Base-by-base conservation (phyloP, 2,888 invertebrate species). In the Bombylius major region DNA sequence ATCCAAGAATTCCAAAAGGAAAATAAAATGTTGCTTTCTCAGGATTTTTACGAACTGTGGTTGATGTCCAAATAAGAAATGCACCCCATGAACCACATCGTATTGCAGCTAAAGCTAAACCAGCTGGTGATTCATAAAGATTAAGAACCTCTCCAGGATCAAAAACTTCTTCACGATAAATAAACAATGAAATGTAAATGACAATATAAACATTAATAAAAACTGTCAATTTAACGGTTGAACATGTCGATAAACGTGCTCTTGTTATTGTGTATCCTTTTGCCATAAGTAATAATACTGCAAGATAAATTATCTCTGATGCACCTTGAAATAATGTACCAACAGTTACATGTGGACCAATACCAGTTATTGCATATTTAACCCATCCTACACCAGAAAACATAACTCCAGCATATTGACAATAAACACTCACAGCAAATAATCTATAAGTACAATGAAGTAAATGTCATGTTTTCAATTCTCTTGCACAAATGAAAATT, bases 211-310 rank as follows among this genome's bases (percentile, higher is more conserved):
- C 67, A 61, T 86, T 84, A 79, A 90, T 85, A 72, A 94, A 93
- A 4, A 87, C 74, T 0, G 87, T 84, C 51, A 95, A 74, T 70
- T 87, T 88, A 50, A 89, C 80, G 0, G 85, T 82, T 60, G 88
- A 86, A 12, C 78, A 77, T 0, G 82, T 74, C 53, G 87, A 83
- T 32, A 95, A 77, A 0, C 89, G 77, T 0, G 89, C 93, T 52
- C 93, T 79, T 0, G 94, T 95, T 36, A 95, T 86, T 0, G 93
- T 94, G 70, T 86, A 95, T 0, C 95, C 95, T 68, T 94, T 92
- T 0, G 87, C 92, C 72, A 95, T 76, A 6, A 95, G 75, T 3
- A 95, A 77, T 53, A 95, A 75, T 13, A 94, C 76, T 0, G 92
- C 74, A 0, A 94, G 77, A 66, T 88, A 93, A 0, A 83, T 75